These are phyloP conservation scores for Tenodera sinensis DNA, from an alignment of 2,888 invertebrate genomes.

Conservation along the genomic window DNA sequence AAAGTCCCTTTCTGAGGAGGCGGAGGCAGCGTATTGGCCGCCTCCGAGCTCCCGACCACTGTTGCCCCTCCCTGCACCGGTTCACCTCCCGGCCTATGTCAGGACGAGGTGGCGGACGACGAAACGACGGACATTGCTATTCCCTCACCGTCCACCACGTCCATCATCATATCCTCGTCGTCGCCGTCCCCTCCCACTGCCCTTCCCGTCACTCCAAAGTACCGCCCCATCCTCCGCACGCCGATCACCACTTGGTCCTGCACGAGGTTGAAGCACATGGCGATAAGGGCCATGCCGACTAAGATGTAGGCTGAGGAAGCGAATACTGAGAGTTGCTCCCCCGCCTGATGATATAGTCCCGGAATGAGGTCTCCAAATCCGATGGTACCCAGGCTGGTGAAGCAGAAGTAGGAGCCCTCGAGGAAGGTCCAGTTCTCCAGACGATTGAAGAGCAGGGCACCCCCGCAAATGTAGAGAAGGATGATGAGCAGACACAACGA, in stretches of 20 bases:
- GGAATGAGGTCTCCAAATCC: constrained; percentile 80
- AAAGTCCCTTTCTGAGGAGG: constrained; percentile 38
- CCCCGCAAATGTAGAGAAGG: constrained; percentile 81
- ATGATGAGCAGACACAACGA: constrained; percentile 81
- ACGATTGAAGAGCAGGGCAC: constrained; percentile 83
- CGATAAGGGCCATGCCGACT: constrained; percentile 79
- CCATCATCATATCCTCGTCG: constrained; percentile 24
- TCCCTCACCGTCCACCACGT: constrained; percentile 48
- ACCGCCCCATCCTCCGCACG: constrained; percentile 46
- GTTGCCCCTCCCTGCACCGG: neutral
- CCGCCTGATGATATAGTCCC: constrained; percentile 49
- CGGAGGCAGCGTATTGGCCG: constrained; percentile 44
- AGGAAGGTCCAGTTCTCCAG: constrained; percentile 89
- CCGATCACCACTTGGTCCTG: constrained; percentile 69
- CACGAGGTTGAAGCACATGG: constrained; percentile 83
- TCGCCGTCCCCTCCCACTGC: constrained; percentile 21
- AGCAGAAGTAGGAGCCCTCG: constrained; percentile 68
- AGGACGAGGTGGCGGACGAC: constrained; percentile 38
- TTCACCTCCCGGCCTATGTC: constrained; percentile 27
- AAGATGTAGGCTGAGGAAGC: constrained; percentile 78
- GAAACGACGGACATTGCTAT: constrained; percentile 48
- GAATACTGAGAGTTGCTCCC: constrained; percentile 64
- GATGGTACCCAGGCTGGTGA: constrained; percentile 65
- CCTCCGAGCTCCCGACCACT: constrained; percentile 38
- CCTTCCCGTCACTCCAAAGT: constrained; percentile 28